Evolutionary conservation across 2,888 invertebrate species (phyloP), one percentile per base, ranked within the genome.

Genomic region (Escarpia spicata): DNA sequence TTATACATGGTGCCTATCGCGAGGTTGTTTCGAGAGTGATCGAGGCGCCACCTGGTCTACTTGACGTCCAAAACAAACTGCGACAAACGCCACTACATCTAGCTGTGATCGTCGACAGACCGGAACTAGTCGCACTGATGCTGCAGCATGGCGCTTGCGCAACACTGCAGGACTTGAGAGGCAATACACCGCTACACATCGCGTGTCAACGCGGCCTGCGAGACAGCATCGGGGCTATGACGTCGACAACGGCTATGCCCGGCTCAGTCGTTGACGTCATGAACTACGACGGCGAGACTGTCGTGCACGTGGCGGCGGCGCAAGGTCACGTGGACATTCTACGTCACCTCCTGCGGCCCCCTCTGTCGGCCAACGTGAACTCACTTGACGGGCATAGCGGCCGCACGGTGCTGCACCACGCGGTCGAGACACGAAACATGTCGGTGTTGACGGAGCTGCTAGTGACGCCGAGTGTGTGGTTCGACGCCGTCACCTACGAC

Each of bases 1-100:
- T 98, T 95, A 97, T 98, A 92, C 97, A 98, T 94, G 98, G 98
- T 91, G 97, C 97, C 95, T 97, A 97, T 93, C 98, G 98, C 95
- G 97, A 98, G 93, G 97, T 98, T 0, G 97, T 97, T 94, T 97
- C 98, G 92, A 97, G 99, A 92, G 98, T 98, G 95, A 97, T 97
- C 94, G 97, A 98, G 96, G 98, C 98, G 93, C 98, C 98, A 75
- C 98, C 98, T 92, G 97, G 97, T 92, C 97, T 98, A 93, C 97
- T 99, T 90, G 98, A 98, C 96, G 97, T 98, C 75, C 97, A 97
- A 92, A 99, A 99, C 96, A 98, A 98, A 96, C 97, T 97, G 93
- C 97, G 97, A 9, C 96, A 97, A 96, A 98, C 98, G 2, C 98
- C 98, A 0, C 96, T 99, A 31, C 99, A 99, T 96, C 97, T 99